These are phyloP conservation scores for Xestia ashworthii DNA, from an alignment of 2,888 invertebrate species.

Conservation along the genomic window DNA sequence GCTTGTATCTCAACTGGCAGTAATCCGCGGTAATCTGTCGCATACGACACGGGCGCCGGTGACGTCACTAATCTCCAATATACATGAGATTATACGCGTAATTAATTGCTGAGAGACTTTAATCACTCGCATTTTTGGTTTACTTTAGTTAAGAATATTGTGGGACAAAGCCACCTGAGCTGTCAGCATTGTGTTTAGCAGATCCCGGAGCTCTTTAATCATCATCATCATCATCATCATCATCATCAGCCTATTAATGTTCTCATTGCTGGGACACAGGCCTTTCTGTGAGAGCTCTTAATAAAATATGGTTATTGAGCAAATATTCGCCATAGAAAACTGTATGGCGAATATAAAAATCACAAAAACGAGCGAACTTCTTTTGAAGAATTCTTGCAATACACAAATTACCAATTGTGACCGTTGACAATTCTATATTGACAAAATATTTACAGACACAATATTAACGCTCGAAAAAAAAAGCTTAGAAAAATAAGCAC, in stretches of 20 bases:
- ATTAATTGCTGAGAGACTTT: constrained; percentile 63
- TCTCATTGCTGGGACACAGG: too few species aligned
- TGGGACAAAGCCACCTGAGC: neutral
- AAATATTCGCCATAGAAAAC: neutral
- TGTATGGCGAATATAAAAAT: too few species aligned
- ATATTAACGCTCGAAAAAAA: neutral
- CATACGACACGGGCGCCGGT: constrained; percentile 41
- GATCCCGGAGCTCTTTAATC: neutral
- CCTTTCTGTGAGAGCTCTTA: too few species aligned
- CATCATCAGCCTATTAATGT: too few species aligned
- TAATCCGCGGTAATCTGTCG: constrained; percentile 50
- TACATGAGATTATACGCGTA: constrained; percentile 66
- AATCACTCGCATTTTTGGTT: constrained; percentile 45
- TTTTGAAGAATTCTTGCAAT: neutral
- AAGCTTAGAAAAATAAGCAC: neutral
- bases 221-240: too few species aligned
- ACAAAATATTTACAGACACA: neutral
- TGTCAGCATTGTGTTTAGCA: neutral
- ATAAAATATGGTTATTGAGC: too few species aligned
- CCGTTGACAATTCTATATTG: neutral
- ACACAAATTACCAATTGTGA: neutral
- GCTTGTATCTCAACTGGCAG: constrained; percentile 25
- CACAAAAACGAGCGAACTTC: too few species aligned
- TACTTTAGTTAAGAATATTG: neutral
- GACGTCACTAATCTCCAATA: constrained; percentile 61